Conservation (phyloP, 2,888 invertebrate genomes). For the Ceraclea dissimilis region DNA sequence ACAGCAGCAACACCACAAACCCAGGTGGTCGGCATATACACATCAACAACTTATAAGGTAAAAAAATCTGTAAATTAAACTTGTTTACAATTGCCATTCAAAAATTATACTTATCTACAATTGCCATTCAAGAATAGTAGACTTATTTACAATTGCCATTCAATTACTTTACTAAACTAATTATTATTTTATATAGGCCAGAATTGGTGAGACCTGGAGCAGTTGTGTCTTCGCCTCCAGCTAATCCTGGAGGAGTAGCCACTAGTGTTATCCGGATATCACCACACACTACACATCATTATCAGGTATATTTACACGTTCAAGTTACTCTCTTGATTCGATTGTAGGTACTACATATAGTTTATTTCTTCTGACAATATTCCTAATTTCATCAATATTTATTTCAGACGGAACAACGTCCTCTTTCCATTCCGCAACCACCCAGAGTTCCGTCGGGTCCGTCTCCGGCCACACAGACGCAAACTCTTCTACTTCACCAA, state of each 20-base stretch:
- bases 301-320: slow-evolving; percentile 35
- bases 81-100: too few relatives aligned
- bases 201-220: slow-evolving; percentile 61
- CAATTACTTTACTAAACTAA: too few relatives aligned
- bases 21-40: slow-evolving; percentile 32
- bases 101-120: too few relatives aligned
- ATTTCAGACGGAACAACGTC: slow-evolving; percentile 39
- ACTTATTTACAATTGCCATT: too few relatives aligned
- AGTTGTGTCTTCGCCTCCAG: slow-evolving; percentile 36
- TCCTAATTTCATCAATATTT: not conserved
- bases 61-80: slow-evolving; percentile 28
- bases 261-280: slow-evolving; percentile 82
- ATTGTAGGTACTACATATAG: not conserved
- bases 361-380: not conserved
- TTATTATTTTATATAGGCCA: slow-evolving; percentile 49
- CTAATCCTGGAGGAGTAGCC: slow-evolving; percentile 45
- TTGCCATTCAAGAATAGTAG: too few relatives aligned
- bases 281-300: slow-evolving; percentile 44
- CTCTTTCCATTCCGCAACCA: slow-evolving; percentile 16
- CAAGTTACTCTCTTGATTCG: not conserved
- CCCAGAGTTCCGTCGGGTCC: slow-evolving; percentile 6
- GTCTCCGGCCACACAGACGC: slow-evolving; percentile 25
- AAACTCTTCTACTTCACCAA: slow-evolving; percentile 39
- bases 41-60: slow-evolving; percentile 34
- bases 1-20: slow-evolving; percentile 28